Base-by-base conservation (phyloP, 1,140 invertebrate genomes). In the Tyrophagus putrescentiae region DNA sequence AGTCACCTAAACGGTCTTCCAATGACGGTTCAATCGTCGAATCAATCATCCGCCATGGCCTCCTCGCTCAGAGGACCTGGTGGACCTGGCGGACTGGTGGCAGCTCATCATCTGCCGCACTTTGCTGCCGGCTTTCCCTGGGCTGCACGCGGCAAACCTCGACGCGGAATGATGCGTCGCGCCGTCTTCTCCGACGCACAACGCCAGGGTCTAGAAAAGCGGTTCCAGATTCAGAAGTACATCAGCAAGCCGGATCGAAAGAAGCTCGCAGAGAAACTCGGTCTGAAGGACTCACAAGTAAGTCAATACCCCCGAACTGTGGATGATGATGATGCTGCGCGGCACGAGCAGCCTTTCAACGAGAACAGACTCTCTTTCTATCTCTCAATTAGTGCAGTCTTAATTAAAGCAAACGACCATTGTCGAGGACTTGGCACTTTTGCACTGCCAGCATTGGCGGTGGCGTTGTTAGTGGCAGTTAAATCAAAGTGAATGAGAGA, bases 171-270 rank as follows among this genome's bases (percentile, higher is more conserved):
- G 89, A 88, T 96, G 83, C 74, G 91, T 29, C 76, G 93, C 62
- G 92, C 92, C 0, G 93, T 97, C 0, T 86, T 87, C 74, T 93
- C 86, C 50, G 90, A 94, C 69, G 79, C 90, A 0, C 93, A 97
- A 69, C 75, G 92, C 53, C 89, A 93, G 65, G 92, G 92, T 0
- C 75, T 97, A 53, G 93, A 97, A 73, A 85, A 91, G 65, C 74
- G 90, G 66, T 97, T 96, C 73, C 88, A 92, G 71, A 79, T 92
- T n/a, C 92, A 97, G 73, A 95, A 96, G 72, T 97, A 97, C 72
- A 96, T 97, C 68, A 93, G 87, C 60, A 97, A 97, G 72, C 91
- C 91, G 0, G 92, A 97, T 72, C 79, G 93, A 68, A 88, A 94
- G 73, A 94, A 95, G 69, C 74, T 97, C 29, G 93, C 93, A 0